A percentile compares a stretch with the other conserved stretches of the same genome.
phyloP scores from a whole-genome alignment of 2,888 invertebrate species.

The Archips crataeganus region DNA sequence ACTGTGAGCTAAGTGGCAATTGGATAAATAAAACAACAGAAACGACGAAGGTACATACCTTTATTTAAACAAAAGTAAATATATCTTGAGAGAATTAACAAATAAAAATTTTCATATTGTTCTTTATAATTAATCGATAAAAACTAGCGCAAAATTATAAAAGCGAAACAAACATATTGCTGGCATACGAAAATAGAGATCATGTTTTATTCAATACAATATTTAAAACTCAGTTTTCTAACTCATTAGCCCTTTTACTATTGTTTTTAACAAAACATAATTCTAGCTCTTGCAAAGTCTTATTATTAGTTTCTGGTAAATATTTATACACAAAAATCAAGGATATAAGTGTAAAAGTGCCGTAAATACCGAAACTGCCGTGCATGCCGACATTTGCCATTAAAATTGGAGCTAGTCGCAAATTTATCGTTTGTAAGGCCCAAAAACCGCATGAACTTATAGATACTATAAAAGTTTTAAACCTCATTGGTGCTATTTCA shows the following conservation, averaged over 20 bases:
- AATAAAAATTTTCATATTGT: too few species aligned
- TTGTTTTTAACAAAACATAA: constrained; percentile 10
- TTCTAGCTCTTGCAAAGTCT: constrained; percentile 31
- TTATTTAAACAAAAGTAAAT: too few species aligned
- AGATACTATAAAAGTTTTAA: constrained; percentile 4
- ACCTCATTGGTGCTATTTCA: constrained; percentile 29
- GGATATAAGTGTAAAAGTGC: constrained; percentile 13
- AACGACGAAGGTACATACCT: too few species aligned
- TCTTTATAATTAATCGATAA: too few species aligned
- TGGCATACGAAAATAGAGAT: too few species aligned
- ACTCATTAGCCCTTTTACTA: background rate
- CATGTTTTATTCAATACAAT: background rate
- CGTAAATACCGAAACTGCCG: constrained; percentile 25
- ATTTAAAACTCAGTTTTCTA: background rate
- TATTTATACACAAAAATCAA: constrained; percentile 19
- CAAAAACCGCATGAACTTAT: background rate
- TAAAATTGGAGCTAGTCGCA: constrained; percentile 21
- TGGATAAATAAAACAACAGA: too few species aligned
- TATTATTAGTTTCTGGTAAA: constrained; percentile 35
- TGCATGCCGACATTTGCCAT: constrained; percentile 18
- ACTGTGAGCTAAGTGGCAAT: too few species aligned
- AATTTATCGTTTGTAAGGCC: background rate
- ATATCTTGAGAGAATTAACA: too few species aligned
- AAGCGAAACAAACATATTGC: too few species aligned
- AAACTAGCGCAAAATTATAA: too few species aligned